A percentile compares a stretch with the other conserved stretches of the same genome.
phyloP scores from a whole-genome alignment of 2,113 vertebrate species.

The Riparia riparia region DNA sequence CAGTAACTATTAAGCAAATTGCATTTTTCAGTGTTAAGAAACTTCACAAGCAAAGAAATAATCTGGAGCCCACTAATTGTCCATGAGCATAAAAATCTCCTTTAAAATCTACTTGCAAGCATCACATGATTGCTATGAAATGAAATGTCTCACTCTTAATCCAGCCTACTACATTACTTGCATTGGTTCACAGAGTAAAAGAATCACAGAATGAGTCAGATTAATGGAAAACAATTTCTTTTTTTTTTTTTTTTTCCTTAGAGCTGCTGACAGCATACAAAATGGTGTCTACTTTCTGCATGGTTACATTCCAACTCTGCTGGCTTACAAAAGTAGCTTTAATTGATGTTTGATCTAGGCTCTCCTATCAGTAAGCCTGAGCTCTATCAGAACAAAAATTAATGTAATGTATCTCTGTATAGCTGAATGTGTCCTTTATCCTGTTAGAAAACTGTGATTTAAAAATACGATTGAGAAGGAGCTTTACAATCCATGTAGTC shows the following conservation, averaged over 20 bases:
- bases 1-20: not conserved
- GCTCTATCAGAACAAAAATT: not conserved
- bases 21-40: not conserved
- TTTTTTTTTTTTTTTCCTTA: not conserved
- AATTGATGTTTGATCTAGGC: not conserved
- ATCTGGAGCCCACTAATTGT: not conserved
- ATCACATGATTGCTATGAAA: not conserved
- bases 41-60: not conserved
- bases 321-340: not conserved
- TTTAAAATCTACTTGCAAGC: not conserved
- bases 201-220: not conserved
- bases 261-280: not conserved
- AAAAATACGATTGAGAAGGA: not conserved
- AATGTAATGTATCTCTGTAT: not conserved
- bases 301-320: not conserved
- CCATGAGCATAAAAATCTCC: not conserved
- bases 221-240: not conserved
- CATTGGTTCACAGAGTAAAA: not conserved
- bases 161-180: not conserved
- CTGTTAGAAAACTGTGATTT: not conserved
- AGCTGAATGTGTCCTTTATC: not conserved
- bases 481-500: not conserved
- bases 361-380: not conserved
- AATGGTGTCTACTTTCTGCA: constrained; percentile 25
- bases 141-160: not conserved